Percentiles rank a stretch among this genome's conserved stretches.
Conservation (phyloP, 1,140 invertebrate species). For the Anastatus disparis region DNA sequence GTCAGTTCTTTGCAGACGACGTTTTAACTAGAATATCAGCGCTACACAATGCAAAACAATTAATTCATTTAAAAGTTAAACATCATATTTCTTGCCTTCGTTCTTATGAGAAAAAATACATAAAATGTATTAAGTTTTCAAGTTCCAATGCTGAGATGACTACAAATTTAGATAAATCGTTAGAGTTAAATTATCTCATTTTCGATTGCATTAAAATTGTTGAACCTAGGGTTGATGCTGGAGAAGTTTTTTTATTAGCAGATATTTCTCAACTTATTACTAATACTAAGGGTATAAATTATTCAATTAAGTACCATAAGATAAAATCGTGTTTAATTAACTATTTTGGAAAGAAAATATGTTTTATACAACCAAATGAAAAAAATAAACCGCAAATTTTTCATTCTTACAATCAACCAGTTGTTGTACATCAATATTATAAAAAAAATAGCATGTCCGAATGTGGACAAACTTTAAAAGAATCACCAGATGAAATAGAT, state of each 20-base stretch:
- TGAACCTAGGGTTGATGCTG: too few species aligned
- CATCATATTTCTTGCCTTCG: neutral
- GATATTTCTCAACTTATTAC: too few species aligned
- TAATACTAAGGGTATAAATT: too few species aligned
- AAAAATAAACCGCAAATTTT: conserved; percentile 1
- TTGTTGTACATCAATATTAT: neutral
- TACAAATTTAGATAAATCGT: too few species aligned
- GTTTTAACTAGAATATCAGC: neutral
- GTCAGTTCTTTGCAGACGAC: neutral
- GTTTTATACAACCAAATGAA: neutral
- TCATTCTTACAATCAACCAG: neutral
- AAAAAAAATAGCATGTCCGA: neutral
- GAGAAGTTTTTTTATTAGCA: too few species aligned
- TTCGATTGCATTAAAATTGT: too few species aligned
- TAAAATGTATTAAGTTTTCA: too few species aligned
- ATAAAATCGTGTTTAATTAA: neutral
- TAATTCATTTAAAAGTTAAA: neutral
- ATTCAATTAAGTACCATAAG: neutral
- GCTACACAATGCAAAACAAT: neutral
- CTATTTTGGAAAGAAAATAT: neutral
- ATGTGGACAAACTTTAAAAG: neutral
- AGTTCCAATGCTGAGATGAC: too few species aligned
- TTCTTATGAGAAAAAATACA: neutral
- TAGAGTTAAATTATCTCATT: too few species aligned
- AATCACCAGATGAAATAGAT: neutral